A percentile compares a stretch with the other conserved stretches of the same genome.
Conservation (phyloP, 2,888 invertebrate genomes). For the Agrotis segetum region DNA sequence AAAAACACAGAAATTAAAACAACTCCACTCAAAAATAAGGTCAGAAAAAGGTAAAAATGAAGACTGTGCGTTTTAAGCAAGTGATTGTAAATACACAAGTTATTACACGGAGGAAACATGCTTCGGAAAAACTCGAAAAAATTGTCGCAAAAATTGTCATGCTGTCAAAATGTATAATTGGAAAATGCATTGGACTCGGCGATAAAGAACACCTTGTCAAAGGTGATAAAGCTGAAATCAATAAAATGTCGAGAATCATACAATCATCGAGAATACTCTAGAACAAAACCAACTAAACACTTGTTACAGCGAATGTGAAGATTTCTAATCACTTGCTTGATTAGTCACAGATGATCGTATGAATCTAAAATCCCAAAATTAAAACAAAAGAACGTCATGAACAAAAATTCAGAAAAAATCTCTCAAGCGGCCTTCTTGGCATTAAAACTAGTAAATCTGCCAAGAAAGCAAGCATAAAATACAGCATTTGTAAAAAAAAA, state of each 20-base stretch:
- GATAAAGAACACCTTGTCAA: conserved; percentile 62
- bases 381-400: conserved; percentile 63
- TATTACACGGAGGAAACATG: conserved; percentile 84
- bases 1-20: conserved; percentile 73
- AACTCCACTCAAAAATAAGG: conserved; percentile 70
- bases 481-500: conserved; percentile 78
- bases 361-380: conserved; percentile 59
- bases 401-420: conserved; percentile 69
- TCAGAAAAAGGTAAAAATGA: conserved; percentile 57
- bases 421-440: conserved; percentile 79
- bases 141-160: conserved; percentile 70
- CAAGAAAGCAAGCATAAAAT: conserved; percentile 83
- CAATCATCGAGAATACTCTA: conserved; percentile 65
- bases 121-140: conserved; percentile 71
- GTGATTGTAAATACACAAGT: conserved; percentile 78
- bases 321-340: conserved; percentile 4
- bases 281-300: conserved; percentile 24
- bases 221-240: conserved; percentile 77
- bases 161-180: conserved; percentile 68
- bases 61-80: conserved; percentile 77
- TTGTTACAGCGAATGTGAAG: background rate
- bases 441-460: conserved; percentile 73
- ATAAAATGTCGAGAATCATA: conserved; percentile 69
- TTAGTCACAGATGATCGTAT: conserved; percentile 69
- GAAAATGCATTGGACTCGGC: conserved; percentile 60